These are phyloP conservation scores for Echiichthys vipera DNA, from an alignment of 2,797 vertebrate genomes.

Conservation along the genomic window DNA sequence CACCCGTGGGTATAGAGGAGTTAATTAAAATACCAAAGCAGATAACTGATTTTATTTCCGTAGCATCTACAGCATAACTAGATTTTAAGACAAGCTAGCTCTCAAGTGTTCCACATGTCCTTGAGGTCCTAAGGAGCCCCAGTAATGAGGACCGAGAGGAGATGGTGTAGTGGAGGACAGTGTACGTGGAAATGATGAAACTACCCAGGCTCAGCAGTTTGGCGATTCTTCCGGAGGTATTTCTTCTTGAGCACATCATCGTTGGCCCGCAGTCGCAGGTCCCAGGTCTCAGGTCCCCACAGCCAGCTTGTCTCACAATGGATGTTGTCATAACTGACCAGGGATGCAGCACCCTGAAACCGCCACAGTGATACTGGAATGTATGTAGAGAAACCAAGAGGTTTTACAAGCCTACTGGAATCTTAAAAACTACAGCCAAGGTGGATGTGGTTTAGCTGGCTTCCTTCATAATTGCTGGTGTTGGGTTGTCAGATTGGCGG, in stretches of 20 bases:
- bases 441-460: conserved; percentile 86
- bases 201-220: conserved; percentile 28
- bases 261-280: conserved; percentile 45
- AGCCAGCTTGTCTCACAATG: conserved; percentile 62
- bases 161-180: conserved; percentile 47
- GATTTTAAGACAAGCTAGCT: conserved; percentile 25
- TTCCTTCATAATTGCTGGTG: conserved; percentile 88
- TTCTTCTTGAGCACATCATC: conserved; percentile 47
- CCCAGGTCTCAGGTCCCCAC: conserved; percentile 36
- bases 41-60: conserved; percentile 6
- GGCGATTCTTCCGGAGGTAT: conserved; percentile 43
- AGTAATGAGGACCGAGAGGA: conserved; percentile 55
- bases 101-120: conserved; percentile 73
- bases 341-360: conserved; percentile 68
- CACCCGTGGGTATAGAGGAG: neutral
- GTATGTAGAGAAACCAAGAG: conserved; percentile 75
- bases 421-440: conserved; percentile 84
- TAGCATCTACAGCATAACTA: conserved; percentile 5
- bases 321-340: conserved; percentile 63
- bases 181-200: conserved; percentile 60
- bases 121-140: conserved; percentile 81
- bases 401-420: conserved; percentile 84
- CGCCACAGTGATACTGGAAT: conserved; percentile 78
- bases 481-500: conserved; percentile 84
- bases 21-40: conserved; percentile 12